Evolutionary conservation across 2,113 vertebrate genomes (phyloP).

Genomic region (Pelvicachromis taeniatus): DNA sequence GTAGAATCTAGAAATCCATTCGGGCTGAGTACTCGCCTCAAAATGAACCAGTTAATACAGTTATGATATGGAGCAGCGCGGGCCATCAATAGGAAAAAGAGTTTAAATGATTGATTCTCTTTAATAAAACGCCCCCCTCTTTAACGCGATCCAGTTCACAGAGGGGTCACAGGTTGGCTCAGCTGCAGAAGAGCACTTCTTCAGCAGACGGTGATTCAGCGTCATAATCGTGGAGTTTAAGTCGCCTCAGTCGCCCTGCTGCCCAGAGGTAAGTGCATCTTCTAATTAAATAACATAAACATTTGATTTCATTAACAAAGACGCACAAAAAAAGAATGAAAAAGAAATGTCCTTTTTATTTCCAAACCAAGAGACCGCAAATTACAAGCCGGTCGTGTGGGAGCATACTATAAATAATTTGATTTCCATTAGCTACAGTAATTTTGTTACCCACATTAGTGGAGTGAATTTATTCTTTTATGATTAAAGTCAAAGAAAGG

Average conservation of each 20-base stretch:
- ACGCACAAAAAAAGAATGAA: neutral
- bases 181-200: neutral
- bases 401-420: constrained; percentile 5
- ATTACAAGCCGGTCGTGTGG: neutral
- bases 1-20: neutral
- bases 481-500: constrained; percentile 15
- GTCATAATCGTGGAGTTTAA: neutral
- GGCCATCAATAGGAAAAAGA: neutral
- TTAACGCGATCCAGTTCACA: neutral
- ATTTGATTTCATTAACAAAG: neutral
- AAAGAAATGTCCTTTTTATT: neutral
- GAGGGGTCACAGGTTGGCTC: neutral
- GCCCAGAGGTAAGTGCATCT: neutral
- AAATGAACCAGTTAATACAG: neutral
- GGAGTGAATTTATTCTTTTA: neutral
- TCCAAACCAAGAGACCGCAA: neutral
- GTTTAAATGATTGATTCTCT: neutral
- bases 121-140: neutral
- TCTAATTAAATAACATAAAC: neutral
- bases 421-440: constrained; percentile 16
- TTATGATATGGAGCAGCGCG: neutral
- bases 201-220: neutral
- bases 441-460: neutral
- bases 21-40: neutral
- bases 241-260: neutral